Base-by-base conservation (phyloP, 2,888 invertebrate genomes). In the Leptopterna dolabrata region DNA sequence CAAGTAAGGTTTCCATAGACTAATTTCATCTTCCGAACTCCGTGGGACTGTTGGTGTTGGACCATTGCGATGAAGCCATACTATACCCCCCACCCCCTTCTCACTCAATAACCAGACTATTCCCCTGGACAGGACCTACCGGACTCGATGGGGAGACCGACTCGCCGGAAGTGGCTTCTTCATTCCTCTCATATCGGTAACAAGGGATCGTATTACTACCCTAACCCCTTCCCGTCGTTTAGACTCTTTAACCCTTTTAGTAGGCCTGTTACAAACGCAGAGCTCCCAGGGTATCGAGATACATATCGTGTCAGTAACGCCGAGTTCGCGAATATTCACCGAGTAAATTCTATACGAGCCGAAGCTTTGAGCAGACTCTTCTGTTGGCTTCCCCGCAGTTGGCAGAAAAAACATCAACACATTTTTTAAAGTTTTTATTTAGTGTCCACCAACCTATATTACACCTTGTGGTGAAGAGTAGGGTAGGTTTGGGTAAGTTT, bases 141-240 rank as follows among this genome's bases (percentile, higher is more conserved):
- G 41, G 30, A n/a, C 73, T 36, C n/a, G 36, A 36, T 36, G 36
- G 78, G 43, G 27, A 19, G 27, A 2, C 9, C 76, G 14, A n/a
- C 19, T 30, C 47, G 47, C 47, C 81, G 81, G 81, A 81, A 81
- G 81, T 81, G 81, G 81, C 81, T 81, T 81, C 81, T 81, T 81
- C 81, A 81, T 81, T 81, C 81, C 24, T 81, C 51, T 81, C 81
- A 81, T 81, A 81, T 81, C 81, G 81, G n/a, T 81, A 81, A 81
- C 81, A 81, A 30, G 36, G 73, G 73, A 73, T 73, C 73, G 30
- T n/a, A 19, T 73, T 73, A 30, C 73, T 19, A 16, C 73, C 73
- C 16, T 29, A 36, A 73, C 73, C 73, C 73, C 19, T 36, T 73
- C 73, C 73, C 73, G 73, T 41, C 73, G 73, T 73, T 73, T 73